Conservation (phyloP, 2,888 invertebrate species). For the Thera britannica region DNA sequence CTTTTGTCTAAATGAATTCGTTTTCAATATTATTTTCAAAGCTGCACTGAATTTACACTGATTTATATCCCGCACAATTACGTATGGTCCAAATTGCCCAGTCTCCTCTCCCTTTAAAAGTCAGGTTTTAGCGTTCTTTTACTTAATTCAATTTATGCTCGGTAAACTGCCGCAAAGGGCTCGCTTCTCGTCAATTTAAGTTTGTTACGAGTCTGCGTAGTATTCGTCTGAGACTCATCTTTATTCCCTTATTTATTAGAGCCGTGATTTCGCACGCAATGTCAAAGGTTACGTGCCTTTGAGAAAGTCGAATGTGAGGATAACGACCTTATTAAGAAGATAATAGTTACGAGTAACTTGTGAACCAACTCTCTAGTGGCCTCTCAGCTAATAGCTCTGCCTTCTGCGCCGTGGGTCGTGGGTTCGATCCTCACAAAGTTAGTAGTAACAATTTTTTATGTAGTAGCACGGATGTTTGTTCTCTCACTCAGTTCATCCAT, state of each 20-base stretch:
- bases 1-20: too few relatives aligned
- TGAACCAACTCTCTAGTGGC: too few relatives aligned
- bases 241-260: conserved; percentile 40
- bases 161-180: conserved; percentile 29
- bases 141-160: conserved; percentile 36
- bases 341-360: not conserved
- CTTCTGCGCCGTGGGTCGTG: too few relatives aligned
- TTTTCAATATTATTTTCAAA: too few relatives aligned
- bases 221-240: conserved; percentile 27
- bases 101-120: conserved; percentile 12
- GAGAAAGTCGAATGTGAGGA: conserved; percentile 27
- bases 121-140: conserved; percentile 28
- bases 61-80: too few relatives aligned
- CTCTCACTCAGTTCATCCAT: too few relatives aligned
- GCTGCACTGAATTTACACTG: too few relatives aligned
- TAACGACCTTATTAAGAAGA: conserved; percentile 13
- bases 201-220: conserved; percentile 34
- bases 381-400: too few relatives aligned
- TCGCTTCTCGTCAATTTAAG: conserved; percentile 40
- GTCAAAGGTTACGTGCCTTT: conserved; percentile 31
- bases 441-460: too few relatives aligned
- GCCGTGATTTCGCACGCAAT: conserved; percentile 30
- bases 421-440: too few relatives aligned
- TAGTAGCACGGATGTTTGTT: too few relatives aligned
- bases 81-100: not conserved